These are phyloP conservation scores for Galaxias olidus DNA, from an alignment of 2,797 vertebrate species.

Conservation along the genomic window DNA sequence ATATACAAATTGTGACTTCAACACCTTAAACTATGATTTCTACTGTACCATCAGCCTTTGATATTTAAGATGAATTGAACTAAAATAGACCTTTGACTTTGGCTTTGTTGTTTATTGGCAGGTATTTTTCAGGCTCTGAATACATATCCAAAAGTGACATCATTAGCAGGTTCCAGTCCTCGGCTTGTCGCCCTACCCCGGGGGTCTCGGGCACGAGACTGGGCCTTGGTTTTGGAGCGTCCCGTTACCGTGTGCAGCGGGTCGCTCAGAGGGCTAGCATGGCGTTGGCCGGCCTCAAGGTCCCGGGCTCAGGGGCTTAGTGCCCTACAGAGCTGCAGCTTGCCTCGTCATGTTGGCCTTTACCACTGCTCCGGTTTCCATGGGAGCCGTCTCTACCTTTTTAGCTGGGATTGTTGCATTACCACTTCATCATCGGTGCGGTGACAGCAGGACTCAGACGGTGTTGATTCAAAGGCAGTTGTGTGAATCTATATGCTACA, in stretches of 20 bases:
- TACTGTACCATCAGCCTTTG: too few species aligned
- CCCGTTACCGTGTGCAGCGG: constrained; percentile 52
- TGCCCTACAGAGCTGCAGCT: not conserved
- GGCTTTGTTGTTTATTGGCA: not conserved
- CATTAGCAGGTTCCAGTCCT: constrained; percentile 67
- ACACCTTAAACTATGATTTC: too few species aligned
- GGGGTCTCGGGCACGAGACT: constrained; percentile 58
- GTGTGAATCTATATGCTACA: constrained; percentile 21
- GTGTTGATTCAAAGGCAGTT: constrained; percentile 34
- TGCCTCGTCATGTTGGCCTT: not conserved
- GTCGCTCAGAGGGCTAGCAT: constrained; percentile 42
- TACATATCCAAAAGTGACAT: constrained; percentile 55
- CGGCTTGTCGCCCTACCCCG: constrained; percentile 66
- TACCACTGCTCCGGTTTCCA: constrained; percentile 14
- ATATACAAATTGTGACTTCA: too few species aligned
- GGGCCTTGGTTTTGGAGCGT: constrained; percentile 35
- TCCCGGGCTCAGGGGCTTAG: constrained; percentile 15
- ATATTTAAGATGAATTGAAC: not conserved
- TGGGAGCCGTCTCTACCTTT: constrained; percentile 15
- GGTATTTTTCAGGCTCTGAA: constrained; percentile 1
- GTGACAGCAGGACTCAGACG: constrained; percentile 34
- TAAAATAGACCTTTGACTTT: not conserved
- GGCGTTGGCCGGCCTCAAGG: not conserved
- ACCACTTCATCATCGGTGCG: constrained; percentile 36
- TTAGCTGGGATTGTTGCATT: constrained; percentile 41